A percentile compares a stretch with the other conserved stretches of the same genome.
Conservation (phyloP, 1,140 invertebrate genomes). For the Plodia interpunctella region DNA sequence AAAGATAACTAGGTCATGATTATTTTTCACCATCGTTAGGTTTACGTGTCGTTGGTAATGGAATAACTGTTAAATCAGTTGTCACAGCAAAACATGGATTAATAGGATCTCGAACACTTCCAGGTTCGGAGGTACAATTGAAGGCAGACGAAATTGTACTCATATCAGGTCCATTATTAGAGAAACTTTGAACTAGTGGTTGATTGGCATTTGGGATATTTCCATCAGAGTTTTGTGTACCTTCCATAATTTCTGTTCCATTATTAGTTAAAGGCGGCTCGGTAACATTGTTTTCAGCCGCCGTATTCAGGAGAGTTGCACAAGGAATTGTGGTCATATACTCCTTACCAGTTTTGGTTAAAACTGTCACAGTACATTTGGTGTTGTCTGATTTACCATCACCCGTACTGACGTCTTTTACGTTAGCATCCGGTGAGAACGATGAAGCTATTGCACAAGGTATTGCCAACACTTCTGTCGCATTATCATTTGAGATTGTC, state of each 20-base stretch:
- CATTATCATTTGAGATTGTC: slow-evolving; percentile 57
- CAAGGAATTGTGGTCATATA: slow-evolving; percentile 73
- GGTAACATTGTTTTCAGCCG: slow-evolving; percentile 68
- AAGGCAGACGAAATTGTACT: slow-evolving; percentile 18
- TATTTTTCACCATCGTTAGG: slow-evolving; percentile 9
- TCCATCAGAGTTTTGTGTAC: slow-evolving; percentile 21
- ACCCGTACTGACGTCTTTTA: slow-evolving; percentile 43
- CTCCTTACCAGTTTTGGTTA: slow-evolving; percentile 61
- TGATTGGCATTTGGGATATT: slow-evolving; percentile 23
- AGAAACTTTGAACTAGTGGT: slow-evolving; percentile 37
- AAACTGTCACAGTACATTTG: slow-evolving; percentile 67
- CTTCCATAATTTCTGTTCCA: slow-evolving; percentile 15
- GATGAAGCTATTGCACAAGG: slow-evolving; percentile 74
- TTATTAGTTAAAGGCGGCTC: slow-evolving; percentile 41
- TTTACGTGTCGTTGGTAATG: slow-evolving; percentile 33
- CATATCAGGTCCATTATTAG: slow-evolving; percentile 23
- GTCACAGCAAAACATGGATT: slow-evolving; percentile 63
- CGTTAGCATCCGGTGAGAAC: slow-evolving; percentile 63
- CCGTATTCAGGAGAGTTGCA: slow-evolving; percentile 59
- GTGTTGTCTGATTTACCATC: slow-evolving; percentile 48
- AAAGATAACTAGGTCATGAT: background rate
- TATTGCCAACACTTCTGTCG: slow-evolving; percentile 66
- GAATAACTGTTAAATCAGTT: slow-evolving; percentile 57
- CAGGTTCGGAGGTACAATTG: slow-evolving; percentile 46
- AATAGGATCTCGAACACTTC: slow-evolving; percentile 55